Percentiles rank a stretch among this genome's conserved stretches.
phyloP scores from a whole-genome alignment of 1,140 invertebrate species.

The Psix sp. region DNA sequence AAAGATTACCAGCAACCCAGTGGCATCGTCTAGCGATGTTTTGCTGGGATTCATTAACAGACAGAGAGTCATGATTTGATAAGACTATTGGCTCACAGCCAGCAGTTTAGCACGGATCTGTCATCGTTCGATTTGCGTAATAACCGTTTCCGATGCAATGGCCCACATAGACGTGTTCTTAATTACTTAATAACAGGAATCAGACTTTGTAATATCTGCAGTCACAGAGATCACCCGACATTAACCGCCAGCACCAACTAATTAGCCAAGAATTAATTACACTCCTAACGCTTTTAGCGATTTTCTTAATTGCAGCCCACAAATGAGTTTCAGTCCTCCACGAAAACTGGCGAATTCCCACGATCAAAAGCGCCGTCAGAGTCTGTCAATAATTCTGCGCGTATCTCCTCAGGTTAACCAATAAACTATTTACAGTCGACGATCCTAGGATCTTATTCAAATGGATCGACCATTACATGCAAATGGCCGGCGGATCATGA shows the following conservation, averaged over 20 bases:
- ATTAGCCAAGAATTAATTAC: conserved; percentile 49
- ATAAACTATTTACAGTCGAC: conserved; percentile 18
- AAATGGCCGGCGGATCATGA: conserved; percentile 24
- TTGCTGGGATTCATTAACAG: conserved; percentile 3
- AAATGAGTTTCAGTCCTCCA: too few relatives aligned
- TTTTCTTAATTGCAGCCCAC: conserved; percentile 26
- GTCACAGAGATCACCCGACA: conserved; percentile 18
- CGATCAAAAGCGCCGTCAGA: background rate
- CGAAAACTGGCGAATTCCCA: conserved; percentile 17
- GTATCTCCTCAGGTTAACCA: conserved; percentile 4
- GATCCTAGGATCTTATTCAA: conserved; percentile 25
- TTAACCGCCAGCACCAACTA: conserved; percentile 33
- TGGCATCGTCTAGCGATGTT: background rate
- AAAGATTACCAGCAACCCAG: background rate
- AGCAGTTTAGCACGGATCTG: conserved; percentile 22
- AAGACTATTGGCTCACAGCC: conserved; percentile 19
- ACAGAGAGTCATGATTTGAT: conserved; percentile 20
- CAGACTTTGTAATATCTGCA: conserved; percentile 14
- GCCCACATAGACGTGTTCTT: conserved; percentile 42
- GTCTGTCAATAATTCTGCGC: conserved; percentile 6
- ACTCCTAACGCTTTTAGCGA: conserved; percentile 7
- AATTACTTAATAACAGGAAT: conserved; percentile 45
- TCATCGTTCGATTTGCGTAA: conserved; percentile 37
- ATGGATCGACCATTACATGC: conserved; percentile 34
- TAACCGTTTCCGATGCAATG: conserved; percentile 38